These are phyloP conservation scores for Adelphocoris suturalis DNA, from an alignment of 2,888 invertebrate species.

Conservation along the genomic window DNA sequence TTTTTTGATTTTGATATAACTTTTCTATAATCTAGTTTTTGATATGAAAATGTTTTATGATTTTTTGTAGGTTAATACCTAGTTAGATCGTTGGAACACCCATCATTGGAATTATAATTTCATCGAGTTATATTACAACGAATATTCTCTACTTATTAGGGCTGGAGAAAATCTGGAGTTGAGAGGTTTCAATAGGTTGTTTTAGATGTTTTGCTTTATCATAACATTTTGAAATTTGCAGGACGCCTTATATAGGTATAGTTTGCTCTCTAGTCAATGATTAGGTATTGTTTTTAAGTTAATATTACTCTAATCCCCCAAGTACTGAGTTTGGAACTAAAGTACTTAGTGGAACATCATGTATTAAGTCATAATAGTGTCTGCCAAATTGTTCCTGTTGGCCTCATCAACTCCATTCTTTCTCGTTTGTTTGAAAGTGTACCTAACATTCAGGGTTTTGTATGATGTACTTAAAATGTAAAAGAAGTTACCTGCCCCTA, in stretches of 20 bases:
- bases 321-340: too few species aligned
- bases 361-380: too few species aligned
- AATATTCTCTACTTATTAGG: background rate
- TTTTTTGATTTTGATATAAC: constrained; percentile 33
- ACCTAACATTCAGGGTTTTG: background rate
- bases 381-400: background rate
- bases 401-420: background rate
- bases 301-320: too few species aligned
- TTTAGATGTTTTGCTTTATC: background rate
- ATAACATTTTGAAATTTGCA: background rate
- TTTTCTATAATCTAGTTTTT: constrained; percentile 37
- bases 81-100: constrained; percentile 1
- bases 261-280: too few species aligned
- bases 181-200: background rate
- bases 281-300: too few species aligned
- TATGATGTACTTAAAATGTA: constrained; percentile 22
- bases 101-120: background rate
- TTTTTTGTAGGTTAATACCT: background rate
- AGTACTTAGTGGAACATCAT: too few species aligned
- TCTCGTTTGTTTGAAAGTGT: background rate
- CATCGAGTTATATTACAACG: background rate
- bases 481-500: background rate
- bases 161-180: background rate
- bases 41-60: background rate
- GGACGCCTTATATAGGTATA: too few species aligned